Conservation (phyloP, 2,113 vertebrate species). For the Poecile atricapillus region DNA sequence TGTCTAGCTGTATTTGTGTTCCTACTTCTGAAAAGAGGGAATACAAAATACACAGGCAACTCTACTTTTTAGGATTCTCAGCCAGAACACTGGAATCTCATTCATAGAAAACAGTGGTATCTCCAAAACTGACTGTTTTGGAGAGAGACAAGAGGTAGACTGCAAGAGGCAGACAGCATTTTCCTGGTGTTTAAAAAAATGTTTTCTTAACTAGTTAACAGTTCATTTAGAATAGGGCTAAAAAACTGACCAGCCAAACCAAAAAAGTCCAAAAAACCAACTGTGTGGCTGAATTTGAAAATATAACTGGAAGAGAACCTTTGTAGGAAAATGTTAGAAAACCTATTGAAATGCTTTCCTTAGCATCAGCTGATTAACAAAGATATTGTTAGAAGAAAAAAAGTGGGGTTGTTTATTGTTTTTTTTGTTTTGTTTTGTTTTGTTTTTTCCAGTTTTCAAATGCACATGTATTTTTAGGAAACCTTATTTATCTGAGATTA, state of each 20-base stretch:
- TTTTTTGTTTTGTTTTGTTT: too few relatives aligned
- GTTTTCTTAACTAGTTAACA: neutral
- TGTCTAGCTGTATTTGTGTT: neutral
- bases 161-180: neutral
- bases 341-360: neutral
- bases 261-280: neutral
- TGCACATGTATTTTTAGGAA: neutral
- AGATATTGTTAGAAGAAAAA: neutral
- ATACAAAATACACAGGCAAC: neutral
- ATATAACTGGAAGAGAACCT: neutral
- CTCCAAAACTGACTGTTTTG: neutral
- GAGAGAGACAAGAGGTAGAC: neutral
- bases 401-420: too few relatives aligned
- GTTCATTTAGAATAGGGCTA: neutral
- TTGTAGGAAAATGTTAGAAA: neutral
- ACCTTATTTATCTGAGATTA: neutral
- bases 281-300: neutral
- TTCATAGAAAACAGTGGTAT: neutral
- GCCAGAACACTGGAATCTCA: neutral
- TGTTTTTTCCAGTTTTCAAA: neutral
- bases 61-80: neutral
- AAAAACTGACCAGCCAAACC: neutral
- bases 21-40: neutral
- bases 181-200: neutral
- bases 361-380: neutral